Evolutionary conservation across 2,888 invertebrate genomes (phyloP).

Genomic region (Pyralis farinalis): DNA sequence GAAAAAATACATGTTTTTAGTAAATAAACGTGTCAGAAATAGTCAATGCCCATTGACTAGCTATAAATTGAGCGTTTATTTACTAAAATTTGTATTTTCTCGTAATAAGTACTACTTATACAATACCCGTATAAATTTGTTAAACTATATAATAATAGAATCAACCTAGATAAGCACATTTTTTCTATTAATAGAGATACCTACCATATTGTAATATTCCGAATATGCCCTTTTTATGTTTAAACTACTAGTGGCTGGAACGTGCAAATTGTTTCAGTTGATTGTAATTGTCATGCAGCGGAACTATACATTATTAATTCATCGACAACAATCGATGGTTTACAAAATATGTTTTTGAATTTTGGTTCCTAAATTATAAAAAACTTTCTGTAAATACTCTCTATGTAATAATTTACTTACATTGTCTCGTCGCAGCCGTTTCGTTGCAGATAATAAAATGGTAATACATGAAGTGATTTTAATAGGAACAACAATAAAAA

Average conservation of each 20-base stretch:
- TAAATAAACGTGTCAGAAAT: too few relatives aligned
- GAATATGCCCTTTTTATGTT: constrained; percentile 16
- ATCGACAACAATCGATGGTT: constrained; percentile 65
- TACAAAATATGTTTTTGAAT: constrained; percentile 40
- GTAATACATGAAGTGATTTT: constrained; percentile 27
- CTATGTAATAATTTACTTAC: constrained; percentile 71
- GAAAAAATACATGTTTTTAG: too few relatives aligned
- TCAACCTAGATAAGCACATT: too few relatives aligned
- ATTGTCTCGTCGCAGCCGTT: constrained; percentile 74
- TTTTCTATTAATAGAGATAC: not conserved
- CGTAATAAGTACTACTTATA: too few relatives aligned
- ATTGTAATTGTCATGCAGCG: constrained; percentile 65
- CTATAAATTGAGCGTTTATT: too few relatives aligned
- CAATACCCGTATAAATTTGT: too few relatives aligned
- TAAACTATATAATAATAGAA: too few relatives aligned
- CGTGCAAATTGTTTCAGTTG: constrained; percentile 53
- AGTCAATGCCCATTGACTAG: too few relatives aligned
- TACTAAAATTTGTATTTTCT: too few relatives aligned
- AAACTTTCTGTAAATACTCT: constrained; percentile 55
- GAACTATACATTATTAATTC: constrained; percentile 49
- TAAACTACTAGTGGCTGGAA: constrained; percentile 54
- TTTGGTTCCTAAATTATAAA: constrained; percentile 51
- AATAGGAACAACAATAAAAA: not conserved
- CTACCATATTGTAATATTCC: constrained; percentile 5
- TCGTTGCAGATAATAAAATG: constrained; percentile 64